Base-by-base conservation (phyloP, 2,797 vertebrate genomes). In the Ataeniobius toweri region DNA sequence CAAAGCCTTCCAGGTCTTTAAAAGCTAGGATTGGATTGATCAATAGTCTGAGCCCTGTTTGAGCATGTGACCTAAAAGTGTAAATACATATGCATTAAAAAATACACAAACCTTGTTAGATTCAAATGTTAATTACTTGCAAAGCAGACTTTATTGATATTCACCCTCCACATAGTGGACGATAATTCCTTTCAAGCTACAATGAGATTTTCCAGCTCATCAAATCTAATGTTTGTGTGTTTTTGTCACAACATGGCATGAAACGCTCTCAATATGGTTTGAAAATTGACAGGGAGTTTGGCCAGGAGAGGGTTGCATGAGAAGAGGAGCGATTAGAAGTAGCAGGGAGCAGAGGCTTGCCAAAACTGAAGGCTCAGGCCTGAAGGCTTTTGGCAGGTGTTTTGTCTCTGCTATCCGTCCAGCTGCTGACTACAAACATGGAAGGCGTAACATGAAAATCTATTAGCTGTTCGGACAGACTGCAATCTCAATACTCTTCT, bases 301-400 rank as follows among this genome's bases (percentile, higher is more conserved):
- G 88, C 83, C 56, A 14, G 70, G 80, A 83, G 79, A 83, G 59
- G 63, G 69, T 89, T 88, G 89, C 92, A 93, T 89, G 94, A 92
- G 90, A 93, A 92, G 85, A 83, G 89, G 85, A 78, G 75, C 80
- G 90, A 86, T 77, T 86, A 83, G 85, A 91, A 92, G 91, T 92
- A 91, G 91, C 83, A 82, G 89, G 78, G 85, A 79, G 82, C 81
- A 68, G 79, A 85, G 24, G 73, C 84, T n/a, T 88, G 92, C 94
- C 93, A 93, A 89, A 68, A 92, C 81, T 76, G 85, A 88, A 89
- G 82, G 80, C 84, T 91, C 73, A 53, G 77, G 85, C 83, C 85
- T 89, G 88, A 89, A 92, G 92, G 86, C 81, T 90, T 88, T 82
- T 94, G 93, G 90, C 91, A 89, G 92, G 89, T 93, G 91, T 90